Evolutionary conservation across 2,113 vertebrate genomes (phyloP).

Genomic region (Falcunculus frontatus): DNA sequence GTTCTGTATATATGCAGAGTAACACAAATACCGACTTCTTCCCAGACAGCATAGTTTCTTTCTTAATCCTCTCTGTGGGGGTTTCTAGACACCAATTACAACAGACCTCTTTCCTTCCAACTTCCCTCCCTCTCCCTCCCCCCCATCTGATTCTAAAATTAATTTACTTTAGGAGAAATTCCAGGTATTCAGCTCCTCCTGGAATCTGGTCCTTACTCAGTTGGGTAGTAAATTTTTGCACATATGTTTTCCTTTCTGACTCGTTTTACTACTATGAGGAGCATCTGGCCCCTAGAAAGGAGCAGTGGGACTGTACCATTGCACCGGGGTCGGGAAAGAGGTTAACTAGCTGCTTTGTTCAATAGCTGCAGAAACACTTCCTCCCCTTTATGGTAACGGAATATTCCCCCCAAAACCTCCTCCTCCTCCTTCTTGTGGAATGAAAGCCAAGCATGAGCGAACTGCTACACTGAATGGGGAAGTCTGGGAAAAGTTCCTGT

Average conservation of each 20-base stretch:
- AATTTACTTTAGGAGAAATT: not conserved
- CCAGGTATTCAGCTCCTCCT: not conserved
- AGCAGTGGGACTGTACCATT: slow-evolving; percentile 29
- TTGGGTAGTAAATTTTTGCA: slow-evolving; percentile 19
- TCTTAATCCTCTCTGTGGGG: slow-evolving; percentile 43
- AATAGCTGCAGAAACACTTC: slow-evolving; percentile 8
- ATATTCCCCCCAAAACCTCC: slow-evolving; percentile 1
- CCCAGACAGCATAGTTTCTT: slow-evolving; percentile 6
- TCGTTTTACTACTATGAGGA: not conserved
- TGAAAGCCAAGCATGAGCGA: slow-evolving; percentile 30
- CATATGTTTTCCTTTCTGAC: slow-evolving; percentile 6
- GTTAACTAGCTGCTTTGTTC: slow-evolving; percentile 13
- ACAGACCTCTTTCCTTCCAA: not conserved
- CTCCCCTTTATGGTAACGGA: slow-evolving; percentile 44
- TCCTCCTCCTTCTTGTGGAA: not conserved
- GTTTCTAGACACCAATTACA: slow-evolving; percentile 17
- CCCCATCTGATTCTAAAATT: not conserved
- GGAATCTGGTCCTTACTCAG: not conserved
- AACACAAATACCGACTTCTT: not conserved
- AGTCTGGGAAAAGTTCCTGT: slow-evolving; percentile 18
- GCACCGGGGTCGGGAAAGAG: not conserved
- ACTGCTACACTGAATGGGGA: slow-evolving; percentile 3
- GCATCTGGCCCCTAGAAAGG: slow-evolving; percentile 36
- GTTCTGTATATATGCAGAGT: not conserved
- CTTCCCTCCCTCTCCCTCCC: not conserved